phyloP scores from a whole-genome alignment of 2,113 vertebrate genomes.

The Hyperopisus bebe region DNA sequence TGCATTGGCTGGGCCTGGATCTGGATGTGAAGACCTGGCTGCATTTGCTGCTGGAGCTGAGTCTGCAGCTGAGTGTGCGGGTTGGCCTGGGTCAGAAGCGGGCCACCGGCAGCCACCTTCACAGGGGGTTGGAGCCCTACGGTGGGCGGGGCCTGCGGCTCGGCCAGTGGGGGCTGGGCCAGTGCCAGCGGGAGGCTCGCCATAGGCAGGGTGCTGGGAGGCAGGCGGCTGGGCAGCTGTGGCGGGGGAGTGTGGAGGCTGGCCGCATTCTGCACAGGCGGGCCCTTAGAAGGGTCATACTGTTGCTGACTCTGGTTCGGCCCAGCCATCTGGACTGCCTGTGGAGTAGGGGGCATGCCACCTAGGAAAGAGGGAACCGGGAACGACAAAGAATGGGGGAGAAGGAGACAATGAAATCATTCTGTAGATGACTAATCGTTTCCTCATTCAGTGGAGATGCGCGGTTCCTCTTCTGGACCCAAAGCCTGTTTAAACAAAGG shows the following conservation, averaged over 20 bases:
- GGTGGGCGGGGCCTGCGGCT: slow-evolving; percentile 52
- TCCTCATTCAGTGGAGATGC: neutral
- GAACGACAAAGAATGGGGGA: slow-evolving; percentile 14
- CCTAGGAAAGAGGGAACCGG: slow-evolving; percentile 56
- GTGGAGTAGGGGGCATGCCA: slow-evolving; percentile 70
- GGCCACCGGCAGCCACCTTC: slow-evolving; percentile 61
- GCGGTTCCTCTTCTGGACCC: neutral
- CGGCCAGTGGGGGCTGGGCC: slow-evolving; percentile 67
- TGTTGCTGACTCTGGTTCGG: slow-evolving; percentile 75
- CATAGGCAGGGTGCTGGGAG: slow-evolving; percentile 60
- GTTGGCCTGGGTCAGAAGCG: slow-evolving; percentile 55
- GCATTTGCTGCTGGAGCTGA: slow-evolving; percentile 71
- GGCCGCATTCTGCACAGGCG: slow-evolving; percentile 77
- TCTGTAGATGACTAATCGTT: neutral
- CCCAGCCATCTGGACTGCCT: slow-evolving; percentile 64
- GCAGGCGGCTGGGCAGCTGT: slow-evolving; percentile 71
- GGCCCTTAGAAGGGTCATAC: slow-evolving; percentile 85
- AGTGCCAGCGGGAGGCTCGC: slow-evolving; percentile 65
- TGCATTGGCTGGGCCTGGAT: slow-evolving; percentile 58
- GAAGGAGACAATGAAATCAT: neutral
- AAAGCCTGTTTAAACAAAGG: neutral
- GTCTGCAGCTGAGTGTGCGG: slow-evolving; percentile 67
- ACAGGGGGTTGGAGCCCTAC: slow-evolving; percentile 65
- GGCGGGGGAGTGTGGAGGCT: slow-evolving; percentile 69
- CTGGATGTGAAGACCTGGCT: slow-evolving; percentile 67